Evolutionary conservation across 2,888 invertebrate species (phyloP).

Genomic region (Disparrhopalites patrizii): DNA sequence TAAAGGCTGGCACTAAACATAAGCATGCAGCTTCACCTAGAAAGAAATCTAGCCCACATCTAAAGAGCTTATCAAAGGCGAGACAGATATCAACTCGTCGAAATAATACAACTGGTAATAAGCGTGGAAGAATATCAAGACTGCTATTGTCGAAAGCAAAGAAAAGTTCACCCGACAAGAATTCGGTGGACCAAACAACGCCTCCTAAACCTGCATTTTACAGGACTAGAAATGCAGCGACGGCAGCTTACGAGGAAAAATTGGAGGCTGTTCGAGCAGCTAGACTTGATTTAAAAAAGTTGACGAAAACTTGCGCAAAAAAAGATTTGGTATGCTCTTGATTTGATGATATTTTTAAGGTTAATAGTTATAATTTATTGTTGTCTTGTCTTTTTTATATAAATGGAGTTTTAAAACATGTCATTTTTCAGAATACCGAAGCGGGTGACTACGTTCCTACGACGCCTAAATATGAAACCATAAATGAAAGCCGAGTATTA

Average conservation of each 20-base stretch:
- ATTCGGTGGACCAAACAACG: not conserved
- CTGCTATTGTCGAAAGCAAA: not conserved
- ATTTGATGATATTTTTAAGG: not conserved
- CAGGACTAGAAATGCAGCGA: constrained; percentile 19
- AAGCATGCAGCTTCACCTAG: not conserved
- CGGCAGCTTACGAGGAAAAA: constrained; percentile 19
- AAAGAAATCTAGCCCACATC: not conserved
- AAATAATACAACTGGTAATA: constrained; percentile 7
- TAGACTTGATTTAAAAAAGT: constrained; percentile 3
- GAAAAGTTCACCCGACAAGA: not conserved
- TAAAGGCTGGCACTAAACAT: not conserved
- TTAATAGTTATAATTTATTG: not conserved
- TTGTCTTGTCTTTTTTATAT: not conserved
- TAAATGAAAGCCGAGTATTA: constrained; percentile 12
- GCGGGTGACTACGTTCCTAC: not conserved
- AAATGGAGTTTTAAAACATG: too few species aligned
- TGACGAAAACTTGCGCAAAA: not conserved
- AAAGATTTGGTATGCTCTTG: constrained; percentile 11
- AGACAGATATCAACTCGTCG: not conserved
- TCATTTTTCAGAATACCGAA: not conserved
- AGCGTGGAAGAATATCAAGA: constrained; percentile 2
- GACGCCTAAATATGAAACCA: constrained; percentile 6
- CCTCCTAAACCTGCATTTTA: constrained; percentile 9
- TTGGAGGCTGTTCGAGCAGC: constrained; percentile 14
- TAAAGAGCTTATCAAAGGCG: constrained; percentile 13